Percentiles rank a stretch among this genome's conserved stretches.
Evolutionary conservation across 2,888 invertebrate species (phyloP).

Genomic region (Glaucopsyche alexis): DNA sequence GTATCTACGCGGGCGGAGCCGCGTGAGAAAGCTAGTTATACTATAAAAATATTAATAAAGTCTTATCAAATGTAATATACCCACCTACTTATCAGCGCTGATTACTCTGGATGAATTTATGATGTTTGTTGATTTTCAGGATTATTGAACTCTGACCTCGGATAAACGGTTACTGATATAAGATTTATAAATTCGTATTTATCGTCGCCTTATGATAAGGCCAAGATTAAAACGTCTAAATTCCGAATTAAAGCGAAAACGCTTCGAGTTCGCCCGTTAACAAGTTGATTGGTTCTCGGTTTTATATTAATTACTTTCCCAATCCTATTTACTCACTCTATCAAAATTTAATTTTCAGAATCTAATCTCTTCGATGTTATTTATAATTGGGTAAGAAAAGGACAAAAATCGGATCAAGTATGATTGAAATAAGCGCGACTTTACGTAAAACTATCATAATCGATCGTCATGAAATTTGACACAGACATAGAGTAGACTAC

Average conservation of each 20-base stretch:
- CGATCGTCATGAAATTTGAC: too few species aligned
- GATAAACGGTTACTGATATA: background rate
- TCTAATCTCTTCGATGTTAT: background rate
- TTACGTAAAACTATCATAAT: too few species aligned
- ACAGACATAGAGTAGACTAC: too few species aligned
- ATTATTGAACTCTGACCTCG: background rate
- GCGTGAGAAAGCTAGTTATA: too few species aligned
- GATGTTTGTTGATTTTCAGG: background rate
- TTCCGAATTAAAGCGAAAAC: slow-evolving; percentile 2
- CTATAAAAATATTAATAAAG: background rate
- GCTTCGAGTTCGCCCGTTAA: background rate
- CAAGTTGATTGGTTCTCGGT: slow-evolving; percentile 12
- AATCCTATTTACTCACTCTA: slow-evolving; percentile 11
- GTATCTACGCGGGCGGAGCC: too few species aligned
- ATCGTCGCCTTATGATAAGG: slow-evolving; percentile 4
- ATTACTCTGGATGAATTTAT: background rate
- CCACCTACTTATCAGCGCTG: background rate
- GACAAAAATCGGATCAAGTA: background rate
- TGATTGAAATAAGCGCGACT: too few species aligned
- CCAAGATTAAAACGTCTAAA: slow-evolving; percentile 10
- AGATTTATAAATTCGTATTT: background rate
- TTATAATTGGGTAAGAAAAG: background rate
- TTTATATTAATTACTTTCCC: slow-evolving; percentile 7
- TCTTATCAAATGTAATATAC: background rate
- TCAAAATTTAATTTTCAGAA: background rate